Evolutionary conservation across 2,113 vertebrate genomes (phyloP), one percentile per base, ranked within the genome.

Genomic region (Eretmochelys imbricata): DNA sequence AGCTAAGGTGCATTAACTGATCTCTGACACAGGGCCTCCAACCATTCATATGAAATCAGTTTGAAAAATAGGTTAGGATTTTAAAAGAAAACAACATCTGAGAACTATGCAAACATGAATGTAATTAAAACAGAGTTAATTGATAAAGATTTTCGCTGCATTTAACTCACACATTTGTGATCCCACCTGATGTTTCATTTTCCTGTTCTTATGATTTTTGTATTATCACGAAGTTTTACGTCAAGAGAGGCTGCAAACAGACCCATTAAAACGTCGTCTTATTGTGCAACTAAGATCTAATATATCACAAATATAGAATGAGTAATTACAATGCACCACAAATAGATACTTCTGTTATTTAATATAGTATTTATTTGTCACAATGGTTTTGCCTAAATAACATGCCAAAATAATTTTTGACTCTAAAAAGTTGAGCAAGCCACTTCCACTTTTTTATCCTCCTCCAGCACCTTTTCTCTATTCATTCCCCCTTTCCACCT

Each of bases 171-270:
- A 0, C 3, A 31, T 42, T 54, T 85, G 91, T 87, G 25, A 94
- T 5, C 54, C 27, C 25, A 82, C 22, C 25, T 88, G 35, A 38
- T 84, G 29, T 17, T 59, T 2, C 2, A 5, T 90, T 96, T 92
- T 91, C 4, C 4, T n/a, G 82, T 91, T 53, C 24, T 78, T 92
- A 78, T 91, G 93, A 54, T 69, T 69, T 90, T 89, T 83, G 91
- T 27, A 24, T 93, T 91, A 76, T 84, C 82, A 48, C 2, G 14
- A 16, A 24, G 90, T 42, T 59, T 24, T 90, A 8, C 84, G 20
- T 29, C 35, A 91, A 95, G 12, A 54, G 89, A 85, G 53, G 10
- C 57, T 88, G 46, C 54, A 93, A 93, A 89, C 72, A 90, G 4
- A 81, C 27, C 48, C n/a, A 38, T 69, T 85, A 76, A 69, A 89